Base-by-base conservation (phyloP, 2,797 vertebrate species). In the Catharus ustulatus region DNA sequence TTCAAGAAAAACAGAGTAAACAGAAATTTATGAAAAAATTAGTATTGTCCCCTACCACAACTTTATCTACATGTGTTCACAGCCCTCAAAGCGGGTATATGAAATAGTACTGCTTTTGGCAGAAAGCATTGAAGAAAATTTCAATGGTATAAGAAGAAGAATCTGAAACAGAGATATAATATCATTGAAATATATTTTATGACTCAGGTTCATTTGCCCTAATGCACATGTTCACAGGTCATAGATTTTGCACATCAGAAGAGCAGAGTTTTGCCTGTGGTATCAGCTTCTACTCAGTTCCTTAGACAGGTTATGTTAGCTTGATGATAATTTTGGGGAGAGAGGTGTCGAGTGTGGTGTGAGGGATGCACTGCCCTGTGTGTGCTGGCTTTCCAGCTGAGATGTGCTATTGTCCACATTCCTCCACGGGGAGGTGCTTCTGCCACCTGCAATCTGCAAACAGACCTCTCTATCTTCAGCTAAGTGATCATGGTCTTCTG, bases 221-320 rank as follows among this genome's bases (percentile, higher is more conserved):
- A 27, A 52, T 51, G 36, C 46, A 18, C 10, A 29, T 0, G 0
- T 48, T 66, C 17, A 66, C 0, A 0, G 34, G 26, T 54, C n/a
- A 18, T 66, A 20, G 22, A 36, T 82, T 75, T 32, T 40, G n/a
- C 13, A 27, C 24, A 51, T 18, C 17, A 42, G 51, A 76, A 52
- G 30, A 2, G 1, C 15, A 38, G 13, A 34, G 11, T 62, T 76
- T 89, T 29, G 21, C 36, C 59, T 77, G 32, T 36, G 23, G 21
- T 49, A 74, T 38, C 45, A 48, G 5, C 27, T 87, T 72, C 36
- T 48, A 29, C 26, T 73, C n/a, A 21, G 36, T 42, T 81, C 52
- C 52, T 67, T 43, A 40, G 73, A 32, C 11, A 24, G 5, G 18
- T 30, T 49, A 15, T 2, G 1, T 29, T 14, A 51, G n/a, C 19